These are phyloP conservation scores for Rhamnusium bicolor DNA, from an alignment of 2,888 invertebrate species.

Conservation along the genomic window DNA sequence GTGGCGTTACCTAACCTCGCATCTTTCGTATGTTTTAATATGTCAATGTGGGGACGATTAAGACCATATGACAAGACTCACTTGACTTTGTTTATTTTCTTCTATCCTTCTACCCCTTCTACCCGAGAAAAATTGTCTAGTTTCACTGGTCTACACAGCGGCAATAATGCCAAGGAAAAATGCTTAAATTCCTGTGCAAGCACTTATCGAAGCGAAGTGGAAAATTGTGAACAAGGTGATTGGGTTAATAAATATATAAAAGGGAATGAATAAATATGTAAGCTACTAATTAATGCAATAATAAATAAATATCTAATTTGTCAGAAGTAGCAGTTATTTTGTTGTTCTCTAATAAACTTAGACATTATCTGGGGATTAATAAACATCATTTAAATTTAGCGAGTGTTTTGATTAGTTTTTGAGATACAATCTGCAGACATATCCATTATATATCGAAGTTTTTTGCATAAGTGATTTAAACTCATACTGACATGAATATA, in stretches of 20 bases:
- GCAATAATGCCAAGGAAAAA: neutral
- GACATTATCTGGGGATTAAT: neutral
- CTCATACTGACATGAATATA: constrained; percentile 1
- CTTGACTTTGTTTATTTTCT: no score
- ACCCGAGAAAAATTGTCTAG: no score
- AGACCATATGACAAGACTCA: no score
- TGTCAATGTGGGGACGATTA: no score
- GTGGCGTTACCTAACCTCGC: no score
- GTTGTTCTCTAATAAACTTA: neutral
- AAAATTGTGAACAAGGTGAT: constrained; percentile 43
- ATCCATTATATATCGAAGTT: constrained; percentile 1
- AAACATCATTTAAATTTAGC: constrained; percentile 10
- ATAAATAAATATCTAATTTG: constrained; percentile 14
- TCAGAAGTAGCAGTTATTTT: constrained; percentile 12
- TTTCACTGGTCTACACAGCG: neutral
- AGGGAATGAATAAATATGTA: constrained; percentile 41
- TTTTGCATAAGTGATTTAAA: constrained; percentile 6
- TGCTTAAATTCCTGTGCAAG: neutral
- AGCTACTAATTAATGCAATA: constrained; percentile 38
- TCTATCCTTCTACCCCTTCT: no score
- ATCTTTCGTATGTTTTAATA: no score
- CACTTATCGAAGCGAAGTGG: neutral
- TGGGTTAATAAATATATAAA: constrained; percentile 46
- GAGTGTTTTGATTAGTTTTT: neutral
- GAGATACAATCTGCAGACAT: constrained; percentile 6